Conservation (phyloP, 2,888 invertebrate genomes). For the Lasioglossum figueresi region DNA sequence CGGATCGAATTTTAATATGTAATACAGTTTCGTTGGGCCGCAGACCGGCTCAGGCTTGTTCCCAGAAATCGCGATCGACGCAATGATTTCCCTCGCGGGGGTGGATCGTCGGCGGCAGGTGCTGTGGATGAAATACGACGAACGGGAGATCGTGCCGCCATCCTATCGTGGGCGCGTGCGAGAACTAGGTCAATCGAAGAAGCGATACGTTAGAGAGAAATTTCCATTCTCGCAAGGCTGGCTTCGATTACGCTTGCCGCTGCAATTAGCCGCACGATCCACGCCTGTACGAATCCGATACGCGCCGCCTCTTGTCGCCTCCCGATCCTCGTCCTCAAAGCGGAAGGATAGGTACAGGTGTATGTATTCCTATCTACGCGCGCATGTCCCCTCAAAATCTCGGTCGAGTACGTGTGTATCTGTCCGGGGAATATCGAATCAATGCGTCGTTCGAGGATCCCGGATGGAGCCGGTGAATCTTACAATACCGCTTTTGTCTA, state of each 20-base stretch:
- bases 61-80: constrained; percentile 1
- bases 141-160: not conserved
- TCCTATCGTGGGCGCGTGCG: not conserved
- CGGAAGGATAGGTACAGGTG: not conserved
- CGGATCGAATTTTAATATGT: constrained; percentile 1
- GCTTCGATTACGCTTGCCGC: constrained; percentile 51
- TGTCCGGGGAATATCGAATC: not conserved
- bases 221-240: constrained; percentile 67
- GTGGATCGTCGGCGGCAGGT: not conserved
- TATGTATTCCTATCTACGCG: not conserved
- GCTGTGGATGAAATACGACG: constrained; percentile 3
- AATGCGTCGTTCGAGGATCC: not conserved
- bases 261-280: constrained; percentile 59
- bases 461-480: not conserved
- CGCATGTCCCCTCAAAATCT: constrained; percentile 18
- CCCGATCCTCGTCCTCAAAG: not conserved
- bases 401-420: constrained; percentile 24
- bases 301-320: not conserved
- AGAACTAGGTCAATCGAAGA: constrained; percentile 69
- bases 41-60: not conserved
- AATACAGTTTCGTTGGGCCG: not conserved
- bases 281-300: constrained; percentile 44
- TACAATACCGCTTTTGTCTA: not conserved
- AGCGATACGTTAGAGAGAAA: constrained; percentile 62
- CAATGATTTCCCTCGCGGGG: constrained; percentile 5